Evolutionary conservation across 2,888 invertebrate genomes (phyloP).

Genomic region (Volucella inflata): DNA sequence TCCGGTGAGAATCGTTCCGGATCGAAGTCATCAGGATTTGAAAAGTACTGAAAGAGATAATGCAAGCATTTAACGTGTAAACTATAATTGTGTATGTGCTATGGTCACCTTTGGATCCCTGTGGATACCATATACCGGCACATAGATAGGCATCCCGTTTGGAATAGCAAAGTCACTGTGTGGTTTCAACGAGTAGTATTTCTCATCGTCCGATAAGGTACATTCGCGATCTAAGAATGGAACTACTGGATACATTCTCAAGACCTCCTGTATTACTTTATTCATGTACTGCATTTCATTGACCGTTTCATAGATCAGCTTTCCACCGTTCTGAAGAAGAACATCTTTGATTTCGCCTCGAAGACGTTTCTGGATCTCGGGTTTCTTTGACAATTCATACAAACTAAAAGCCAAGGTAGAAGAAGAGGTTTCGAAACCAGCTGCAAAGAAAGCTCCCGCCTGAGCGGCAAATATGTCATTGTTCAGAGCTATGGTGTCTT

Average conservation of each 20-base stretch:
- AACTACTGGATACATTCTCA: slow-evolving; percentile 82
- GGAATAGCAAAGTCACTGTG: slow-evolving; percentile 79
- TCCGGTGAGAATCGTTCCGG: too few species aligned
- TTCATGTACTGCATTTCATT: slow-evolving; percentile 71
- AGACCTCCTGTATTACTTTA: slow-evolving; percentile 80
- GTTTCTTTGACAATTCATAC: slow-evolving; percentile 82
- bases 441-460: slow-evolving; percentile 81
- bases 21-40: too few species aligned
- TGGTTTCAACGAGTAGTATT: slow-evolving; percentile 79
- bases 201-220: slow-evolving; percentile 73
- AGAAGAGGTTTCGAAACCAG: slow-evolving; percentile 82
- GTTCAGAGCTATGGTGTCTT: background rate
- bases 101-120: slow-evolving; percentile 80
- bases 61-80: too few species aligned
- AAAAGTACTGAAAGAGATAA: too few species aligned
- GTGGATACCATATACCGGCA: slow-evolving; percentile 81
- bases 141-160: slow-evolving; percentile 81
- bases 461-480: slow-evolving; percentile 80
- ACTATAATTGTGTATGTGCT: too few species aligned
- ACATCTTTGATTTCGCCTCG: slow-evolving; percentile 82
- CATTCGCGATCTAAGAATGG: slow-evolving; percentile 83
- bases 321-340: slow-evolving; percentile 62
- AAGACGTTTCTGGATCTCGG: slow-evolving; percentile 81
- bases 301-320: slow-evolving; percentile 72
- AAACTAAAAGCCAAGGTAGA: slow-evolving; percentile 83